Evolutionary conservation across 2,113 vertebrate species (phyloP), one percentile per base, ranked within the genome.

Genomic region (Gnathonemus longibarbis): DNA sequence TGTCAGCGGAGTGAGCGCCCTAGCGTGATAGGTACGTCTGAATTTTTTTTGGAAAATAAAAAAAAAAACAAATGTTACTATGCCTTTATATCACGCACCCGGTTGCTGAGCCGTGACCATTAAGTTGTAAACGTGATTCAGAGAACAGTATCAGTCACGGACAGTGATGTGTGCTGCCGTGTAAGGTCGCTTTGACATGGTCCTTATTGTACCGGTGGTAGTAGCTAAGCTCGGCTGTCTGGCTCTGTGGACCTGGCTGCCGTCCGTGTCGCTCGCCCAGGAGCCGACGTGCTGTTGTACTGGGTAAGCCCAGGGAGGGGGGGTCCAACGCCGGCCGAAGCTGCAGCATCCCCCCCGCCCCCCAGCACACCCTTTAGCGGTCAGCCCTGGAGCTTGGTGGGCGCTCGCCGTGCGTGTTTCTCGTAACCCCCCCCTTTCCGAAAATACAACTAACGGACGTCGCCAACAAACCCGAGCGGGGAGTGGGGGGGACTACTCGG

Each of bases 1-100:
- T 91, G 91, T 87, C 92, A 92, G 92, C 91, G 83, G 93, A 92
- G 90, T 90, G 89, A 21, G 92, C 90, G 92, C 91, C 87, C 91
- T 94, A 92, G 93, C 92, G 94, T 84, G 93, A 93, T 92, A 94
- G 91, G 89, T 93, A 94, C 58, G 92, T 35, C 89, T 70, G 53
- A 80, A 10, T n/a, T 48, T 48, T 48, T 24, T 84, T 48, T 48
- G 1, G 62, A 5, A 27, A 66, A 66, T 11, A 6, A 27, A 27
- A 10, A 27, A 3, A 70, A 31, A 27, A n/a, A 19, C 0, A 6
- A 91, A 91, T 89, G 87, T 70, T 91, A 93, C 90, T 89, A 90
- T 83, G 3, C 3, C 92, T 93, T 93, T 91, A 92, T 91, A 90
- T 92, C 31, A 48, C 17, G 53, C 0, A 0, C 1, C 53, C 31